These are phyloP conservation scores for Trichogramma pretiosum DNA, from an alignment of 1,140 invertebrate genomes.

Conservation along the genomic window DNA sequence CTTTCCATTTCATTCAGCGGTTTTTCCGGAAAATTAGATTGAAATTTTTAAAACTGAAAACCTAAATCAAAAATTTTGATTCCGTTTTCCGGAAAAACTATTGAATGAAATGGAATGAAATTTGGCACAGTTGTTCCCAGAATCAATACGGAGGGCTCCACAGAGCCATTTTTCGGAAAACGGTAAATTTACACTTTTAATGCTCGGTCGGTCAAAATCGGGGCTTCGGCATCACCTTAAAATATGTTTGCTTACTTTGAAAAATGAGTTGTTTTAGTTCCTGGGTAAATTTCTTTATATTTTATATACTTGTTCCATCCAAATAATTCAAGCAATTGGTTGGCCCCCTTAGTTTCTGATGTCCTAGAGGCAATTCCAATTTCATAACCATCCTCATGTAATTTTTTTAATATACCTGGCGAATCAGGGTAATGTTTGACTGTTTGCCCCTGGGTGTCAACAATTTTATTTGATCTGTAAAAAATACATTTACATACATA, in stretches of 20 bases:
- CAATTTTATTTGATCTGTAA: slow-evolving; percentile 41
- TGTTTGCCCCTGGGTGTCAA: slow-evolving; percentile 45
- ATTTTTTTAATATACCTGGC: slow-evolving; percentile 50
- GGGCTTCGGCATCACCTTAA: no score
- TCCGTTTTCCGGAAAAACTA: no score
- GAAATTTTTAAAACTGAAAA: no score
- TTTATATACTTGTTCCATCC: slow-evolving; percentile 63
- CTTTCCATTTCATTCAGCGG: no score
- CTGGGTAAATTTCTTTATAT: slow-evolving; percentile 69
- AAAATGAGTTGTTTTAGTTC: slow-evolving; percentile 62
- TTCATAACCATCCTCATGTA: slow-evolving; percentile 49
- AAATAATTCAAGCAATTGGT: slow-evolving; percentile 58
- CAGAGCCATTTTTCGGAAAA: no score
- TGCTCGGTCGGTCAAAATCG: no score
- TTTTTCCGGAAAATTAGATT: no score
- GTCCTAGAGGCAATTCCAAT: slow-evolving; percentile 62
- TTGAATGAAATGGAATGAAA: no score
- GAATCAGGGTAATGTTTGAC: slow-evolving; percentile 55
- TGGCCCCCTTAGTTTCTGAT: slow-evolving; percentile 54
- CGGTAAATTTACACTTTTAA: no score
- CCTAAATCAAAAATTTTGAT: no score
- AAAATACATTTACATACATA: neutral
- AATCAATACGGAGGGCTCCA: no score
- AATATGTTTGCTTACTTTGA: slow-evolving; percentile 45
- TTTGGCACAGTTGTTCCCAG: no score